phyloP scores from a whole-genome alignment of 2,113 vertebrate genomes.

The Stomatorhinus ivindoensis region DNA sequence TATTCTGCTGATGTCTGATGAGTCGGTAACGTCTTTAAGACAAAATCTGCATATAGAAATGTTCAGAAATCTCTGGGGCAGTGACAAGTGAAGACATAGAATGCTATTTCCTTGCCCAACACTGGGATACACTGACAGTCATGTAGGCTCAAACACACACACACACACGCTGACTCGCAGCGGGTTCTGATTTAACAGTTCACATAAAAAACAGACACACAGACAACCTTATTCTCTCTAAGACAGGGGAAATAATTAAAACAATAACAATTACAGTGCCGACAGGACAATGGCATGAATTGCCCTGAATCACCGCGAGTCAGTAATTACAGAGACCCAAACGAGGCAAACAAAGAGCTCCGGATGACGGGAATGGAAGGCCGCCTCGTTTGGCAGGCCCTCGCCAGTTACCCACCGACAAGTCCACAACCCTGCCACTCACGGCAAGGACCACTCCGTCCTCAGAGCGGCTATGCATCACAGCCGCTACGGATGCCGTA shows the following conservation, averaged over 20 bases:
- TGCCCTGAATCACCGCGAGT: neutral
- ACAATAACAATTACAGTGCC: neutral
- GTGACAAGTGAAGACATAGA: neutral
- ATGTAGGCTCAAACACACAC: neutral
- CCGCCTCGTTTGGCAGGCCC: neutral
- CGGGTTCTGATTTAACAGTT: neutral
- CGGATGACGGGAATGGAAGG: too few relatives aligned
- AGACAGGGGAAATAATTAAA: neutral
- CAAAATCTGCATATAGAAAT: neutral
- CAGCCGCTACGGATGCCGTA: neutral
- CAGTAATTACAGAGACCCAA: neutral
- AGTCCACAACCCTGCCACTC: neutral
- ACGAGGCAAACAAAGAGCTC: neutral
- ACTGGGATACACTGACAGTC: neutral
- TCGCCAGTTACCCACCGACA: neutral
- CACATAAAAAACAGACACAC: neutral
- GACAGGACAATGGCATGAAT: neutral
- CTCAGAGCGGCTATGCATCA: neutral
- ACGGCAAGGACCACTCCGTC: neutral
- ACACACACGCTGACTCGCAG: neutral
- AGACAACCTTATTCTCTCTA: neutral
- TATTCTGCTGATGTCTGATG: neutral
- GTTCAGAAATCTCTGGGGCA: neutral
- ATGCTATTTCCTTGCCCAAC: neutral
- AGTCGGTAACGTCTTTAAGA: neutral